Base-by-base conservation (phyloP, 2,797 vertebrate species). In the Ctenosaura bakeri region DNA sequence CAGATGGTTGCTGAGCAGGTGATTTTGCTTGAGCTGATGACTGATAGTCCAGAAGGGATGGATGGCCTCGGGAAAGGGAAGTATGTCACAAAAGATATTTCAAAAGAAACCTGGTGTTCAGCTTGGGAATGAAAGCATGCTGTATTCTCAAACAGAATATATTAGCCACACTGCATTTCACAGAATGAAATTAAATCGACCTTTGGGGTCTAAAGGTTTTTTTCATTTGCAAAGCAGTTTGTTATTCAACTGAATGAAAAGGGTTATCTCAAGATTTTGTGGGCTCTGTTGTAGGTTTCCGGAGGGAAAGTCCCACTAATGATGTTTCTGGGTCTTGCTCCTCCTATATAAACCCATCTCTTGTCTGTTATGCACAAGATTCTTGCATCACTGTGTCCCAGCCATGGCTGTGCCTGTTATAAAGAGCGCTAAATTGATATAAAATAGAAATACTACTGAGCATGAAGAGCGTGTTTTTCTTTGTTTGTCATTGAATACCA, bases 1-100 rank as follows among this genome's bases (percentile, higher is more conserved):
- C 86, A 79, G 86, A 79, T 87, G 78, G 64, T 82, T 88, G 78
- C 62, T 88, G 87, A 88, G 50, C n/a, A 69, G 78, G 78, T 88
- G 87, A 69, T 88, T 82, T 88, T 88, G 26, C 8, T 82, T 73
- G 66, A 88, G 56, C 22, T 81, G 79, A 54, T 79, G 59, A 82
- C 8, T 73, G 87, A 88, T 74, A 32, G 79, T 82, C 79, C 52
- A 59, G 66, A 88, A 74, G 64, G 35, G 79, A 74, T 82, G 79
- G 52, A 59, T 73, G 59, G 52, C 79, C 66, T 46, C 16, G n/a
- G 66, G 35, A 52, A 88, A 79, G 56, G 77, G 62, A 79, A 50
- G 64, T 26, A 20, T 56, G 66, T 73, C 50, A 56, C 50, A 52
- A 81, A 52, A 52, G 35, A 56, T 81, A 29, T 82, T 88, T 82